A percentile compares a stretch with the other conserved stretches of the same genome.
phyloP scores from a whole-genome alignment of 2,797 vertebrate species.

The Zonotrichia albicollis region DNA sequence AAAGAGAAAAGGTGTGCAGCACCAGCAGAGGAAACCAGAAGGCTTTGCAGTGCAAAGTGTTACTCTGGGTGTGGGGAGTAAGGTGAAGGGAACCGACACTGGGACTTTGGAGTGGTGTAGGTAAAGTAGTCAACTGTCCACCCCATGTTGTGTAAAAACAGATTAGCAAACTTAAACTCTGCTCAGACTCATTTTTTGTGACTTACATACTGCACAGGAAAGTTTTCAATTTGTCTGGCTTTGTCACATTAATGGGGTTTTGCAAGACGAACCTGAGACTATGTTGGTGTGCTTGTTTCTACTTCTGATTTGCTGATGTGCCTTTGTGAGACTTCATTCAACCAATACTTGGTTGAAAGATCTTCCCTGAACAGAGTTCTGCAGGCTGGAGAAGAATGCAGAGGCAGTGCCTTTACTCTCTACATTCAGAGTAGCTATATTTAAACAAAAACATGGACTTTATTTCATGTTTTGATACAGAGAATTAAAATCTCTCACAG shows the following conservation, averaged over 20 bases:
- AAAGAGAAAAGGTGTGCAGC: rapidly evolving
- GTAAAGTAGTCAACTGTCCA: background rate
- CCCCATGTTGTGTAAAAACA: rapidly evolving
- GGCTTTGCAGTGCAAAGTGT: rapidly evolving
- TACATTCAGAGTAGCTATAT: background rate
- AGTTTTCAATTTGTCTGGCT: background rate
- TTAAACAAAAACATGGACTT: background rate
- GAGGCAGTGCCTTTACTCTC: background rate
- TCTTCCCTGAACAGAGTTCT: background rate
- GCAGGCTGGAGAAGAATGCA: background rate
- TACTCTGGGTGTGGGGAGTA: background rate
- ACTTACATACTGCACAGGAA: background rate
- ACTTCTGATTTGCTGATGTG: background rate
- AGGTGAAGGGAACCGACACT: rapidly evolving
- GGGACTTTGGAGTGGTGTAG: rapidly evolving
- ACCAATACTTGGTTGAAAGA: background rate
- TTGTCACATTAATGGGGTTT: background rate
- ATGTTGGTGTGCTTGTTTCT: background rate
- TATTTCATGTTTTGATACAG: background rate
- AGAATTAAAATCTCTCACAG: background rate
- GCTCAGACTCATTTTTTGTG: background rate
- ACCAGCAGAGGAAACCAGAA: rapidly evolving
- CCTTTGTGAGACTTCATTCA: background rate
- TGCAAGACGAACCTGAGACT: background rate
- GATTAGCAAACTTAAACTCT: background rate